These are phyloP conservation scores for Drosophila colorata DNA, from an alignment of 2,888 invertebrate species.

Conservation along the genomic window DNA sequence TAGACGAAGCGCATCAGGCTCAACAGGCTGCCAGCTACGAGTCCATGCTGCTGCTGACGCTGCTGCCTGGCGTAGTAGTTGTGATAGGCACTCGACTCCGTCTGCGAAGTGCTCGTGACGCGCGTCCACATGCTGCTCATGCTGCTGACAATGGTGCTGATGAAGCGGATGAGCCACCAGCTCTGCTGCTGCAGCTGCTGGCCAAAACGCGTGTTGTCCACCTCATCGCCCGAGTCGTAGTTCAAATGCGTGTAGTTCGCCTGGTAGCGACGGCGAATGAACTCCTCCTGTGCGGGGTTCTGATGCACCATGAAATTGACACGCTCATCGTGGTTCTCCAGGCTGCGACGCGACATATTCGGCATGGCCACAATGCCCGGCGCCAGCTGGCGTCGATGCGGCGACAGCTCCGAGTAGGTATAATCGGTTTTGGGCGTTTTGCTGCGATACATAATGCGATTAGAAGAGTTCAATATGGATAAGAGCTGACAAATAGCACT, in stretches of 20 bases:
- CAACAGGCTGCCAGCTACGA: slow-evolving; percentile 68
- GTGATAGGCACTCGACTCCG: slow-evolving; percentile 58
- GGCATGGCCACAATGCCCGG: slow-evolving; percentile 94
- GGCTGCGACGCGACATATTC: slow-evolving; percentile 93
- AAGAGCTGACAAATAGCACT: neutral
- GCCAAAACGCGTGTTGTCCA: slow-evolving; percentile 74
- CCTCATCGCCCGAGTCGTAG: slow-evolving; percentile 85
- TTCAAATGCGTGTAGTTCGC: slow-evolving; percentile 61
- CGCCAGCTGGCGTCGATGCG: slow-evolving; percentile 91
- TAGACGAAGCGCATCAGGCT: slow-evolving; percentile 77
- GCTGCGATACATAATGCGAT: slow-evolving; percentile 85
- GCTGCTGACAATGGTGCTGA: slow-evolving; percentile 74
- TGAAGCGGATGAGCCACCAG: slow-evolving; percentile 78
- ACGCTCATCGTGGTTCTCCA: slow-evolving; percentile 87
- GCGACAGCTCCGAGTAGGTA: slow-evolving; percentile 93
- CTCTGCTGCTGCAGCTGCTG: slow-evolving; percentile 62
- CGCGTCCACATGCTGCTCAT: slow-evolving; percentile 72
- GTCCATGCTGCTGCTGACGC: slow-evolving; percentile 66
- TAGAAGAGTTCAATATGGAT: neutral
- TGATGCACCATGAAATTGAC: slow-evolving; percentile 84
- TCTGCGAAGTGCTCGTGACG: slow-evolving; percentile 46
- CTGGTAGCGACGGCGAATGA: slow-evolving; percentile 83
- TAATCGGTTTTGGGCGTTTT: slow-evolving; percentile 96
- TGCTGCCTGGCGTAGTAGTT: slow-evolving; percentile 66
- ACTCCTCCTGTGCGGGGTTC: slow-evolving; percentile 83